Percentiles rank a stretch among this genome's conserved stretches.
These are phyloP conservation scores for Pegoplata infirma DNA, from an alignment of 2,888 invertebrate species.

Conservation along the genomic window DNA sequence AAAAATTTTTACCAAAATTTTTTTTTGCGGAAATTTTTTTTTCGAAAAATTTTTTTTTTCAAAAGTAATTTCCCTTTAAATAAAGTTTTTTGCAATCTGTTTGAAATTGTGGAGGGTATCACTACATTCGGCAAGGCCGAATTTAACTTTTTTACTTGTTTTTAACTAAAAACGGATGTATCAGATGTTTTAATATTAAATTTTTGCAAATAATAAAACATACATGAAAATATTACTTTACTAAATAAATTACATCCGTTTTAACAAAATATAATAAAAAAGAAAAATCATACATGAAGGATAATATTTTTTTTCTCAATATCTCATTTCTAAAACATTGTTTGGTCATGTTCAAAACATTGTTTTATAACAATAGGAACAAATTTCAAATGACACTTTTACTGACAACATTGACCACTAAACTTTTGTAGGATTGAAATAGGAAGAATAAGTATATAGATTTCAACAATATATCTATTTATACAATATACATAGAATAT, in stretches of 20 bases:
- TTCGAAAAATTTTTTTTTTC: no score
- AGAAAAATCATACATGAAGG: neutral
- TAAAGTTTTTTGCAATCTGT: no score
- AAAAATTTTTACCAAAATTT: no score
- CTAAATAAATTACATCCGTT: slow-evolving; percentile 54
- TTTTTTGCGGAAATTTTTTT: no score
- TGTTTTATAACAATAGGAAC: slow-evolving; percentile 14
- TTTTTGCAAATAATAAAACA: slow-evolving; percentile 3
- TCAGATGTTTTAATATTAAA: slow-evolving; percentile 23
- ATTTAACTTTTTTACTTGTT: no score
- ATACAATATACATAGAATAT: neutral
- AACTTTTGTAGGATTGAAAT: slow-evolving; percentile 20
- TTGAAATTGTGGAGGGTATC: no score
- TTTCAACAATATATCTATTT: slow-evolving; percentile 45
- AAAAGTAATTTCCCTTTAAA: no score
- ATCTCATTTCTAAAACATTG: slow-evolving; percentile 35
- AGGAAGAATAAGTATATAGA: slow-evolving; percentile 19
- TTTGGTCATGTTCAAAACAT: slow-evolving; percentile 18
- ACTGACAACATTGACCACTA: slow-evolving; percentile 53
- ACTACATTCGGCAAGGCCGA: no score
- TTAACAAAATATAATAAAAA: slow-evolving; percentile 1
- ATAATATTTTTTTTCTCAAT: slow-evolving; percentile 34
- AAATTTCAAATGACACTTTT: slow-evolving; percentile 53
- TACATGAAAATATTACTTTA: slow-evolving; percentile 14
- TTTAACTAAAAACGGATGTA: neutral